Base-by-base conservation (phyloP, 2,113 vertebrate genomes). In the Heterotis niloticus region DNA sequence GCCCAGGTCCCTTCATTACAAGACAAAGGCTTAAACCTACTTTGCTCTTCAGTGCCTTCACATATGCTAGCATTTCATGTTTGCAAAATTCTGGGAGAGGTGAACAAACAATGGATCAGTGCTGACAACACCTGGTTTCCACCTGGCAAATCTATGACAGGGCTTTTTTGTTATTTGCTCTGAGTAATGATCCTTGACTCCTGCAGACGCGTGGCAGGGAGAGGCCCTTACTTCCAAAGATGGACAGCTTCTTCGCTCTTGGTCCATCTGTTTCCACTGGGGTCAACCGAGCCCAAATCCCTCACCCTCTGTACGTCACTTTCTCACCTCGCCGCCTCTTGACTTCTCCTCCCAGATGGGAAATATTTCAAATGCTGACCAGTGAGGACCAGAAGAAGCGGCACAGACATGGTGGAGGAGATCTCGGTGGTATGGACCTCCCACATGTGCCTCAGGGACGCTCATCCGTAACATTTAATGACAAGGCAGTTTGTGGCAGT, bases 321-420 rank as follows among this genome's bases (percentile, higher is more conserved):
- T 85, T 86, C 81, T 80, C 83, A 81, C 74, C 76, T 52, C 73
- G 51, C 80, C 81, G 83, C 87, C 83, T 85, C 82, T 68, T 85
- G 87, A 88, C 85, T 90, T 89, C 86, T 84, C 79, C 79, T 79
- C 13, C 82, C 4, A 59, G 84, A 81, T 83, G 64, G 69, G n/a
- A 59, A 91, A 90, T 89, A 89, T 89, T 88, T 89, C 87, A 89
- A 88, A 86, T 85, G 83, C 85, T 83, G 34, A 82, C 82, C 62
- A 86, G 88, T 85, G 85, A 89, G 87, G 83, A 52, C 82, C 84
- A 80, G 83, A 83, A 20, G 29, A 86, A 85, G 82, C 88, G 90
- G 79, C 88, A 88, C 88, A 88, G 88, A 86, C 80, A 85, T 54
- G 60, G 78, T 26, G 54, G 28, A 51, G 34, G 5, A 23, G 28